Base-by-base conservation (phyloP, 2,797 vertebrate species). In the Heterohyrax brucei region DNA sequence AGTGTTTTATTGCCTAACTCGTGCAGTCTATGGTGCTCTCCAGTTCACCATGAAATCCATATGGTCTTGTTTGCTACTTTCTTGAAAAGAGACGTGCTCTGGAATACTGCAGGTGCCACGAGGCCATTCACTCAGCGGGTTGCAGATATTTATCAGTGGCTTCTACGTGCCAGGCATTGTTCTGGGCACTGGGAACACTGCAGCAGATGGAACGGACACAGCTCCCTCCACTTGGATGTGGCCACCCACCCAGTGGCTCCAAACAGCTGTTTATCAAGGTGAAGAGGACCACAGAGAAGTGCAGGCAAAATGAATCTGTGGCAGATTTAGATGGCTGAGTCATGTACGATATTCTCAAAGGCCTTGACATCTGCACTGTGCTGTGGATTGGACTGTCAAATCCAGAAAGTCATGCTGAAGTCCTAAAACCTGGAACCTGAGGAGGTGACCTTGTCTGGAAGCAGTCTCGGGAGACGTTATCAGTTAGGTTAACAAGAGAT, bases 271-370 rank as follows among this genome's bases (percentile, higher is more conserved):
- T 22, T 13, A 39, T 33, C 28, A 30, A 56, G 10, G 18, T 19
- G 24, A 19, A 4, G 4, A 19, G 21, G 2, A 53, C 28, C 3
- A 0, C 5, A 1, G 59, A 28, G 78, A 53, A 0, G 4, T 2
- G 2, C 1, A 0, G 16, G n/a, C 0, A 1, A 5, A 3, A 1
- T 10, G 28, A 46, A 21, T 14, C 1, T 4, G 30, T 1, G 26
- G 7, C 10, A 1, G 26, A 3, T 8, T 26, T 14, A 9, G 30
- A 10, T 39, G 7, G 1, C 33, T 10, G 26, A 62, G 28, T n/a
- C 7, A 2, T 3, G 5, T 33, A 56, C 2, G 12, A 53, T 12
- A 22, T 62, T 77, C 28, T 72, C 53, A 39, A 3, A 50, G 21
- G 3, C 73, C 7, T 26, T 8, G 10, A 59, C 12, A 7, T 33